Conservation (phyloP, 2,113 vertebrate species). For the Aphelocoma coerulescens region DNA sequence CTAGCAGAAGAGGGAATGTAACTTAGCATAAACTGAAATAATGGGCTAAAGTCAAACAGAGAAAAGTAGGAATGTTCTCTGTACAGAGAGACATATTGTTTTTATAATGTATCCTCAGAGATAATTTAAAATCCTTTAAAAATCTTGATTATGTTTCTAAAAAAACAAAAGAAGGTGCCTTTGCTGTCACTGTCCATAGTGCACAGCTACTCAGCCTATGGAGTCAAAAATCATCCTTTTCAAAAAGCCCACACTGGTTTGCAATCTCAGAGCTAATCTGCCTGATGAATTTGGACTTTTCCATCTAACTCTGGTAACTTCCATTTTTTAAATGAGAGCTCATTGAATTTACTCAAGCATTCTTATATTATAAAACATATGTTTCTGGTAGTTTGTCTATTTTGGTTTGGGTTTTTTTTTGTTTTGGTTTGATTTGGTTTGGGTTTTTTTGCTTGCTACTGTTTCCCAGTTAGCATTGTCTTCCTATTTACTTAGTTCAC, state of each 20-base stretch:
- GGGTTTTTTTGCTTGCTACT: background rate
- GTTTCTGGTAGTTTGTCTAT: background rate
- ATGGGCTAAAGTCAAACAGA: background rate
- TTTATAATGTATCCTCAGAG: background rate
- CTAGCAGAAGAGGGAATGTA: background rate
- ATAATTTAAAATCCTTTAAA: background rate
- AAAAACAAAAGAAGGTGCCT: background rate
- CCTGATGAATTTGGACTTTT: background rate
- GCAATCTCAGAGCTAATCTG: background rate
- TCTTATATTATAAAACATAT: background rate
- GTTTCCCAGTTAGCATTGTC: background rate
- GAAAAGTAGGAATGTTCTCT: background rate
- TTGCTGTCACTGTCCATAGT: background rate
- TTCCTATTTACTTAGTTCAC: background rate
- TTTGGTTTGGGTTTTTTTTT: background rate
- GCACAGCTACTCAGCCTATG: fast-evolving
- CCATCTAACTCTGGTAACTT: background rate
- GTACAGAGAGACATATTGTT: background rate
- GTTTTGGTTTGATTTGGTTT: background rate
- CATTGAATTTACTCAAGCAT: background rate
- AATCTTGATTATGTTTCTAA: background rate
- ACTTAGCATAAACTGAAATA: background rate
- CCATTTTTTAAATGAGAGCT: background rate
- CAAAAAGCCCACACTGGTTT: background rate
- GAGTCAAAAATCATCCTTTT: background rate